A percentile compares a stretch with the other conserved stretches of the same genome.
phyloP scores from a whole-genome alignment of 2,888 invertebrate species.

The Physocephala rufipes region DNA sequence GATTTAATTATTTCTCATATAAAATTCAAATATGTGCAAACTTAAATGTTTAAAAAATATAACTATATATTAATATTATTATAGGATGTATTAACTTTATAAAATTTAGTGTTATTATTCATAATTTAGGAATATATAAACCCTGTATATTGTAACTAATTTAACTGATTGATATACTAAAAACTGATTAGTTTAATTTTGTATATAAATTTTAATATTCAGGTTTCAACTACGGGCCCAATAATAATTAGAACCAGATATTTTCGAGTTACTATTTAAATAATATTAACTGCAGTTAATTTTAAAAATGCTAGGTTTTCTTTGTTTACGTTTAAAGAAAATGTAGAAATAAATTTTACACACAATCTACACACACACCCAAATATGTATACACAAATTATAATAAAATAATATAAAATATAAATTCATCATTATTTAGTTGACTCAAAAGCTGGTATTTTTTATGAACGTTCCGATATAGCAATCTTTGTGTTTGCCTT shows the following conservation, averaged over 20 bases:
- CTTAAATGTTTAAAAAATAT: too few species aligned
- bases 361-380: conserved; percentile 7
- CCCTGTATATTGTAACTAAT: background rate
- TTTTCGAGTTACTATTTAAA: conserved; percentile 7
- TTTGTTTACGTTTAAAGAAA: conserved; percentile 17
- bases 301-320: conserved; percentile 12
- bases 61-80: background rate
- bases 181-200: conserved; percentile 21
- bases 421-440: background rate
- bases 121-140: conserved; percentile 33
- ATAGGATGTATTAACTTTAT: background rate
- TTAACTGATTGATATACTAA: conserved; percentile 1
- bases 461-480: background rate
- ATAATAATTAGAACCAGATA: conserved; percentile 28
- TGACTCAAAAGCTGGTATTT: background rate
- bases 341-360: conserved; percentile 13
- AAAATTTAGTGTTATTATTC: background rate
- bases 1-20: background rate
- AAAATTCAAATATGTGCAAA: background rate
- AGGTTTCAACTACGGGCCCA: conserved; percentile 58
- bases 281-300: conserved; percentile 1
- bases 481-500: conserved; percentile 60
- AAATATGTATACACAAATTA: background rate
- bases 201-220: conserved; percentile 44
- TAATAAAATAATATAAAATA: conserved; percentile 12